Evolutionary conservation across 2,797 vertebrate species (phyloP).

Genomic region (Lacerta agilis): DNA sequence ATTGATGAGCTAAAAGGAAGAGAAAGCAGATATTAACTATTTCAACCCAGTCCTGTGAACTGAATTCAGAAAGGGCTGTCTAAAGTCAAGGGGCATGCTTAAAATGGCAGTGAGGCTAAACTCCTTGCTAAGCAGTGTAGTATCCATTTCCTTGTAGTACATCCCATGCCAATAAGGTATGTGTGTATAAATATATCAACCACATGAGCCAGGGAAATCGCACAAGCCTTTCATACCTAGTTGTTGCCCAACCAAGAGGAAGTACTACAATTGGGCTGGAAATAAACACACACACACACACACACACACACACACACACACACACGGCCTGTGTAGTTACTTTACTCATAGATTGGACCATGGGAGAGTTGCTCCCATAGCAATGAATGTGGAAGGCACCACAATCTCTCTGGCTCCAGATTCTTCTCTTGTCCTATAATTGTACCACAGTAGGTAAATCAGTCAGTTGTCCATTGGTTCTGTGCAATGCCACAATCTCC

Average conservation of each 20-base stretch:
- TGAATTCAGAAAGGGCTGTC: too few species aligned
- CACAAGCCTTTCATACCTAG: background rate
- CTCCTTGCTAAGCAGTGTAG: background rate
- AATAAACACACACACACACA: background rate
- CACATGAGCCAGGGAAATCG: background rate
- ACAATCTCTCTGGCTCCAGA: background rate
- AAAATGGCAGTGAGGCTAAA: too few species aligned
- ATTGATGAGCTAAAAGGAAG: too few species aligned
- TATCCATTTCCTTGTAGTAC: background rate
- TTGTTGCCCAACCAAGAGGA: background rate
- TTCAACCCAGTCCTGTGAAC: too few species aligned
- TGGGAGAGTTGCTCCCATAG: background rate
- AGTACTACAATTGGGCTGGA: background rate
- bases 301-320: too few species aligned
- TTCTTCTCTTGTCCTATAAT: background rate
- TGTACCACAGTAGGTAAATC: background rate
- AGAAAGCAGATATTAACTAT: too few species aligned
- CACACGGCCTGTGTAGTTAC: background rate
- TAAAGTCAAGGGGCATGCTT: too few species aligned
- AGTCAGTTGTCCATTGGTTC: background rate
- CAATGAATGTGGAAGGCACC: background rate
- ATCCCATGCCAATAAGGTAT: background rate
- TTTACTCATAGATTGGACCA: background rate
- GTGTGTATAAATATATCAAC: background rate
- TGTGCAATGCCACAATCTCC: background rate